A percentile compares a stretch with the other conserved stretches of the same genome.
These are phyloP conservation scores for Acronicta leporina DNA, from an alignment of 2,888 invertebrate species.

Conservation along the genomic window DNA sequence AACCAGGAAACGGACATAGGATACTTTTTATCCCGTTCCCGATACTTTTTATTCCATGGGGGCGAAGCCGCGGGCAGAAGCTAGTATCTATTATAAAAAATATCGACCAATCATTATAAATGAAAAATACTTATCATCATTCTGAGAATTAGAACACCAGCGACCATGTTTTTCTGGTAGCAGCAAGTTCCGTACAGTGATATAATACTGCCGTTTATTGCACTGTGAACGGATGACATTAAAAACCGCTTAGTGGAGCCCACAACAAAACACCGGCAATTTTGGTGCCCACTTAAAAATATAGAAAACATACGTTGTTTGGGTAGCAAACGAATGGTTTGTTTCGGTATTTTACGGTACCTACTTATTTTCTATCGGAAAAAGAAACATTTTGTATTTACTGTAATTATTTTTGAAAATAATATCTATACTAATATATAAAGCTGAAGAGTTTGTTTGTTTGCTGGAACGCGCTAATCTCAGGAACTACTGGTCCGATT, in stretches of 20 bases:
- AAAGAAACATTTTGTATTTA: neutral
- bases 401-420: neutral
- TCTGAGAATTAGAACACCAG: conserved; percentile 36
- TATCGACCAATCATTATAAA: neutral
- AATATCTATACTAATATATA: no score
- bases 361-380: neutral
- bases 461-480: no score
- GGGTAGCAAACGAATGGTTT: conserved; percentile 31
- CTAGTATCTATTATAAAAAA: no score
- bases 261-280: conserved; percentile 67
- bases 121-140: conserved; percentile 20
- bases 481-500: no score
- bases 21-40: no score
- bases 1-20: no score
- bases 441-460: no score
- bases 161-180: conserved; percentile 47
- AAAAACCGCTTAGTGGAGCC: conserved; percentile 80
- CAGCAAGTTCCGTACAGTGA: conserved; percentile 60
- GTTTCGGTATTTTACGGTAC: conserved; percentile 2
- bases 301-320: conserved; percentile 47
- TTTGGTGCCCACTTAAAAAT: conserved; percentile 64
- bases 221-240: conserved; percentile 75
- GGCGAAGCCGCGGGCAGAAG: no score
- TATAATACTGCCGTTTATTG: conserved; percentile 72
- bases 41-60: no score